Percentiles rank a stretch among this genome's conserved stretches.
phyloP scores from a whole-genome alignment of 1,140 invertebrate species.

The Chelonus insularis region DNA sequence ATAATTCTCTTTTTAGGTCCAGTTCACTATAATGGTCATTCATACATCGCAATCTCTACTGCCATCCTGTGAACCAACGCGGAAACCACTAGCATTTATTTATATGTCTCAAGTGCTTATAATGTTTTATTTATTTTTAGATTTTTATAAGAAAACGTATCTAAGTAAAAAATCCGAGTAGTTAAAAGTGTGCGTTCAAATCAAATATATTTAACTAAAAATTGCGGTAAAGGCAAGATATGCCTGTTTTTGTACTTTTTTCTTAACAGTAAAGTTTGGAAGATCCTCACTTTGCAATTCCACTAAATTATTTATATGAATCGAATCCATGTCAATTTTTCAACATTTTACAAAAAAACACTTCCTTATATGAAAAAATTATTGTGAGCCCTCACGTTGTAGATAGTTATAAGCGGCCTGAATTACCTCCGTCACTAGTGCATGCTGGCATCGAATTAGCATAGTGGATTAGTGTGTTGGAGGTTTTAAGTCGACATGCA shows the following conservation, averaged over 20 bases:
- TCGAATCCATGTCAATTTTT: too few species aligned
- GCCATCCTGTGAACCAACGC: slow-evolving; percentile 62
- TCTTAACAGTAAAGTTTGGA: slow-evolving; percentile 22
- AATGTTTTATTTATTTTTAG: slow-evolving; percentile 72
- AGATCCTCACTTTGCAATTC: slow-evolving; percentile 7
- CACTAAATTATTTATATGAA: too few species aligned
- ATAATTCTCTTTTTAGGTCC: slow-evolving; percentile 60
- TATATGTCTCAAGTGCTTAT: slow-evolving; percentile 66
- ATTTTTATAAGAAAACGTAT: slow-evolving; percentile 68
- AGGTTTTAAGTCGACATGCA: slow-evolving; percentile 51
- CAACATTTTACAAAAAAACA: too few species aligned
- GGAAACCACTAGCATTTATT: slow-evolving; percentile 56
- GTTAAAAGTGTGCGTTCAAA: not conserved
- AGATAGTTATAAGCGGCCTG: slow-evolving; percentile 9
- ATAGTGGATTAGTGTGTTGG: slow-evolving; percentile 48
- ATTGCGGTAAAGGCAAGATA: not conserved
- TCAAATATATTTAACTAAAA: not conserved
- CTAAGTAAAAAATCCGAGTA: slow-evolving; percentile 42
- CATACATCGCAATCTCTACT: slow-evolving; percentile 62
- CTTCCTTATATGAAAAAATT: slow-evolving; percentile 2
- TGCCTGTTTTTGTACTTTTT: slow-evolving; percentile 29
- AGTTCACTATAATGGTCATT: slow-evolving; percentile 67
- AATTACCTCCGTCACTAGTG: slow-evolving; percentile 19
- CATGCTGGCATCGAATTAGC: slow-evolving; percentile 41
- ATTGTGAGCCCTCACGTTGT: not conserved